A percentile compares a stretch with the other conserved stretches of the same genome.
These are phyloP conservation scores for Sphaerophoria rueppellii DNA, from an alignment of 2,888 invertebrate genomes.

Conservation along the genomic window DNA sequence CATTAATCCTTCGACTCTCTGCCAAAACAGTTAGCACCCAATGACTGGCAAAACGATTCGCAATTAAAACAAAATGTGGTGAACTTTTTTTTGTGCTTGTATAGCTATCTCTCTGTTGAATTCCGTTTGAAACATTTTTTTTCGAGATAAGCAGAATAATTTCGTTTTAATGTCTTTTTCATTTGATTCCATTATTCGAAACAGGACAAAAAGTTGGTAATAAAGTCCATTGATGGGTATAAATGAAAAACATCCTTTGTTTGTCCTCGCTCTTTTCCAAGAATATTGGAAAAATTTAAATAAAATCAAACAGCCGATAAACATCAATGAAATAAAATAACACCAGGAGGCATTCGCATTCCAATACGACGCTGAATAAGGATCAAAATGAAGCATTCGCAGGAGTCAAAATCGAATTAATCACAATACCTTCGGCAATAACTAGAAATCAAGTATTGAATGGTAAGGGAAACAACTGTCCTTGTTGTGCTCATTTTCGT, in stretches of 20 bases:
- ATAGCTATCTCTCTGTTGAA: slow-evolving; percentile 48
- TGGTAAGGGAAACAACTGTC: not conserved
- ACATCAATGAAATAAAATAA: slow-evolving; percentile 14
- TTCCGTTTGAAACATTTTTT: slow-evolving; percentile 5
- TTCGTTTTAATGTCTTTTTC: slow-evolving; percentile 54
- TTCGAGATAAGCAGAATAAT: slow-evolving; percentile 65
- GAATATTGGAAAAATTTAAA: slow-evolving; percentile 56
- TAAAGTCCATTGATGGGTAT: not conserved
- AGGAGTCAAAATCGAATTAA: slow-evolving; percentile 63
- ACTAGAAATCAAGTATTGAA: not conserved
- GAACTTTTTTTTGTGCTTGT: slow-evolving; percentile 14
- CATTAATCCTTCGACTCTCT: slow-evolving; percentile 61
- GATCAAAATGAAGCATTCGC: slow-evolving; percentile 36
- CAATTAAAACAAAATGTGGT: slow-evolving; percentile 42
- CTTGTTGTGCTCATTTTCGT: slow-evolving; percentile 15
- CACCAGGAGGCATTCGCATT: slow-evolving; percentile 5
- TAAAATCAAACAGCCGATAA: slow-evolving; percentile 52
- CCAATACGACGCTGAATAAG: slow-evolving; percentile 45
- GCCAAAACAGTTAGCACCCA: slow-evolving; percentile 59
- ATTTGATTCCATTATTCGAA: slow-evolving; percentile 41
- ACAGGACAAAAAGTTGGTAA: not conserved
- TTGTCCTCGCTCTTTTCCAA: not conserved
- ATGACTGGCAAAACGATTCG: slow-evolving; percentile 28
- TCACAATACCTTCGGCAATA: slow-evolving; percentile 35
- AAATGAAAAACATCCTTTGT: not conserved